Evolutionary conservation across 2,888 invertebrate genomes (phyloP), one percentile per base, ranked within the genome.

Genomic region (Alcis repandata): DNA sequence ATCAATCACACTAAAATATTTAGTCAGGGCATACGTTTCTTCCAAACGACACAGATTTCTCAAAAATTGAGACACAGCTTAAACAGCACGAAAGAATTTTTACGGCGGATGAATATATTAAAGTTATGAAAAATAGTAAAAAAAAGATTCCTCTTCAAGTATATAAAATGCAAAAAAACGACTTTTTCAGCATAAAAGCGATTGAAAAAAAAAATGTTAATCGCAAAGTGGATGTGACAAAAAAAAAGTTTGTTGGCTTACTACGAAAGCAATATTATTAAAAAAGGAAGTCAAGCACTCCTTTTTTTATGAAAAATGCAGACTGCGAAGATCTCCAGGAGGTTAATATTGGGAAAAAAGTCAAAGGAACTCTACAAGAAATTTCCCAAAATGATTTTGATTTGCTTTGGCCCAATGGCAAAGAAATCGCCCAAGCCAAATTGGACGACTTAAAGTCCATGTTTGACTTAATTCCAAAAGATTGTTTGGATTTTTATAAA

Each of bases 401-500:
- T 36, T 36, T 36, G 36, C 36, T 36, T 36, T 36, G 36, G 36
- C 56, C 43, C 56, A 40, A 15, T 41, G 27, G 27, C 27, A 27
- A 27, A 27, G 27, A 27, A 27, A 27, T 27, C 27, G 27, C 27
- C 27, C 27, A 27, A 27, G 27, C 43, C 22, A 56, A 56, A 43
- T 33, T 56, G 13, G 43, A 56, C 41, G 56, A 56, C 22, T 17
- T 56, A 27, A 56, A 56, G 41, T 56, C 56, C 15, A 41, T 43
- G 43, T 43, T 41, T 17, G 27, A 56, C 45, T 27, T 56, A 19
- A 43, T 56, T 41, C 56, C 56, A 10, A 56, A 56, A 56, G 56
- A 56, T 40, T 56, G 56, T 20, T 20, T 56, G 20, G 56, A 38
- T 43, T 56, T 56, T 40, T 56, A 56, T 45, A 19, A 56, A 43